Percentiles rank a stretch among this genome's conserved stretches.
Conservation (phyloP, 2,888 invertebrate species). For the Apamea monoglypha region DNA sequence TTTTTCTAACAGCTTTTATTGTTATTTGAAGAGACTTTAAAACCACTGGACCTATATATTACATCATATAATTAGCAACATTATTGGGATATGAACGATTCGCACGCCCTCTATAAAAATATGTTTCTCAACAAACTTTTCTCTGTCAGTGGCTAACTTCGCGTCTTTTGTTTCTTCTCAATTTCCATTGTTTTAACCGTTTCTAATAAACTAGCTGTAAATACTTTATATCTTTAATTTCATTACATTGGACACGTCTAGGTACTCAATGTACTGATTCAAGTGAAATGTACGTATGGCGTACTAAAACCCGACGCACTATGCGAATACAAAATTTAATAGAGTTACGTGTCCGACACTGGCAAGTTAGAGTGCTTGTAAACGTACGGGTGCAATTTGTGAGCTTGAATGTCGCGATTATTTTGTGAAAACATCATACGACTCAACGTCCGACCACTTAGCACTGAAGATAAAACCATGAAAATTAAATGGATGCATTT, state of each 20-base stretch:
- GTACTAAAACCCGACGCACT: slow-evolving; percentile 18
- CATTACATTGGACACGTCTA: background rate
- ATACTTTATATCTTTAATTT: background rate
- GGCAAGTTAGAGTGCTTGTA: slow-evolving; percentile 35
- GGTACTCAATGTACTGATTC: background rate
- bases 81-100: too few species aligned
- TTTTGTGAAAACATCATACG: background rate
- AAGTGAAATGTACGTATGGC: background rate
- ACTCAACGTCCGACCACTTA: background rate
- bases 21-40: too few species aligned
- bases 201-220: background rate
- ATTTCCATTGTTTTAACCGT: background rate
- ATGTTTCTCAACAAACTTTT: background rate
- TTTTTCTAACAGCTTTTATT: too few species aligned
- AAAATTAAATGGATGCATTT: background rate
- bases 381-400: slow-evolving; percentile 13
- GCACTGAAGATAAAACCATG: background rate
- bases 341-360: slow-evolving; percentile 31
- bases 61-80: too few species aligned
- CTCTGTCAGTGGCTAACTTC: background rate
- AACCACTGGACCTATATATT: too few species aligned
- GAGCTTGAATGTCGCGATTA: background rate
- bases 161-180: background rate
- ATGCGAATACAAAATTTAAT: slow-evolving; percentile 45
- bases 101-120: too few species aligned